phyloP scores from a whole-genome alignment of 1,140 invertebrate species.

The Agrilus planipennis region DNA sequence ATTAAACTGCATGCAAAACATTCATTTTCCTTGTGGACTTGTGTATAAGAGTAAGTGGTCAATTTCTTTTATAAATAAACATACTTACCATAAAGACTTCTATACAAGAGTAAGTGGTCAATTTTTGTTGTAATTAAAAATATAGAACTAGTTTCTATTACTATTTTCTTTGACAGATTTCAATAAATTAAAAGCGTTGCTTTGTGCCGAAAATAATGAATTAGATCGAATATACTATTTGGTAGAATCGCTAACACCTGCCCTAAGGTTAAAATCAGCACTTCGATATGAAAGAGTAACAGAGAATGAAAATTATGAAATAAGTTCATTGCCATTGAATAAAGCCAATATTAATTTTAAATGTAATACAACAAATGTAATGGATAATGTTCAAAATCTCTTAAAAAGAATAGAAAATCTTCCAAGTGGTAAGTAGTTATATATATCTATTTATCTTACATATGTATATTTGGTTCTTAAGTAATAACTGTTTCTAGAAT shows the following conservation, averaged over 20 bases:
- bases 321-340: conserved; percentile 8
- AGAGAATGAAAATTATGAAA: conserved; percentile 1
- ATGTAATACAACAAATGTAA: conserved; percentile 7
- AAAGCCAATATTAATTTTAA: conserved; percentile 14
- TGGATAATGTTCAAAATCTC: conserved; percentile 12
- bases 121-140: neutral
- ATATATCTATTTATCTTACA: no score
- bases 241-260: conserved; percentile 20
- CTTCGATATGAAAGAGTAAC: conserved; percentile 15
- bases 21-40: conserved; percentile 15
- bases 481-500: conserved; percentile 14
- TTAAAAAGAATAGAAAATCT: conserved; percentile 16
- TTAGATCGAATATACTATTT: conserved; percentile 17
- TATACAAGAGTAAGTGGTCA: conserved; percentile 15
- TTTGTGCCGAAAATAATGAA: conserved; percentile 12
- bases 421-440: conserved; percentile 12
- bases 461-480: neutral
- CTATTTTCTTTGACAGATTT: conserved; percentile 6
- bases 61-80: conserved; percentile 1
- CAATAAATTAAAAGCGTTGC: conserved; percentile 12
- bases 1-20: conserved; percentile 9
- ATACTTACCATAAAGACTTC: conserved; percentile 11
- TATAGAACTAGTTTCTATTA: neutral
- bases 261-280: conserved; percentile 15
- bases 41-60: conserved; percentile 15